Base-by-base conservation (phyloP, 1,140 invertebrate genomes). In the Goniozus legneri region DNA sequence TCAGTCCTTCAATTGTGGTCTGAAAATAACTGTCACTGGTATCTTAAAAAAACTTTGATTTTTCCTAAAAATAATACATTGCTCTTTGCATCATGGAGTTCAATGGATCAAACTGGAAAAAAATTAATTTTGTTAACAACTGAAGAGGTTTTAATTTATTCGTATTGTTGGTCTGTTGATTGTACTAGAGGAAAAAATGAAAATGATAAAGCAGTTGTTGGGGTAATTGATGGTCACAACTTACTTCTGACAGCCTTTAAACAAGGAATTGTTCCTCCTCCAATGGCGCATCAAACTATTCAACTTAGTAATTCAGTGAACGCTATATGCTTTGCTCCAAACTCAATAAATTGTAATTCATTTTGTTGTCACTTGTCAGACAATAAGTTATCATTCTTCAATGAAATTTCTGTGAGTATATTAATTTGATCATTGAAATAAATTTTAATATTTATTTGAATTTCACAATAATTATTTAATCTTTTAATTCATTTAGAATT, bases 11-110 rank as follows among this genome's bases (percentile, higher is more conserved):
- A 92, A 57, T 65, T 96, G 1, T 96, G 87, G 78, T 89, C 87
- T 4, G 80, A 83, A 36, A 82, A 82, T 16, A 96, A 96, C 77
- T 94, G 92, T 64, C 86, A 94, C 64, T 96, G 92, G 92, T 94
- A 94, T 72, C 67, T 89, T 10, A 95, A 96, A 64, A 87, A 93
- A 62, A 82, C 70, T 37, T 60, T 89, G 3, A 46, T 51, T 8
- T 86, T 85, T 61, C 45, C 65, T 13, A 54, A 63, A 38, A 58
- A 73, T 0, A 69, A 81, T 47, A 65, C 70, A 27, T 61, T 84
- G 8, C 62, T 77, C 1, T 69, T 71, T 47, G 62, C 83, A n/a
- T 58, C 73, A 14, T 92, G 89, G 89, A 58, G 53, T 31, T 24
- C 44, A 4, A 38, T 10, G 12, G 33, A 42, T 3, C 47, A 43